Evolutionary conservation across 2,113 vertebrate species (phyloP), one percentile per base, ranked within the genome.

Genomic region (Aramus guarauna): DNA sequence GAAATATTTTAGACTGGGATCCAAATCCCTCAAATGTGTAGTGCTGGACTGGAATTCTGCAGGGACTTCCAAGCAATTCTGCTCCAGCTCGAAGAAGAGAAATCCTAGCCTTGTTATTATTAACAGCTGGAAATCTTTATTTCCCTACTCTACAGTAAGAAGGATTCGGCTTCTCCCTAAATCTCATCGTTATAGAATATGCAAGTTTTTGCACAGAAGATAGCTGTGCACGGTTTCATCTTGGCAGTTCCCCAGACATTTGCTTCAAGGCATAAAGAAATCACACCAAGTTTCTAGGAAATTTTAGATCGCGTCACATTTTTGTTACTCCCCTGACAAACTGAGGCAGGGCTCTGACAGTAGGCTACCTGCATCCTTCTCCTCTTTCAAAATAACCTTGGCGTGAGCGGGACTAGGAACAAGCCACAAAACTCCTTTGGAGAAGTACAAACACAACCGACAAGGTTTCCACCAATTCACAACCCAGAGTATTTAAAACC

Each of bases 41-140:
- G 22, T 66, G 67, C 75, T 90, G 58, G 58, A 72, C n/a, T 63
- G 59, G 78, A 90, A 59, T 58, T 55, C 85, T 85, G 50, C 66
- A 85, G 63, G 37, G 88, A 55, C 50, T 63, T 90, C 34, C 39
- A 90, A 41, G 82, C 60, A 67, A 29, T 73, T 92, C 82, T 94
- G 75, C 63, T 93, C 59, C 67, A 80, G 78, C 71, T 62, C 10
- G 3, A 90, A 50, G n/a, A 79, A 77, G 85, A 87, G 75, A 16
- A 94, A 86, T 68, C 80, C 56, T 34, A 11, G 30, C 26, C 19
- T 55, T 84, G 77, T 83, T 91, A 56, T 68, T 81, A 71, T 20
- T 50, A 90, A 66, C 88, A 96, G 85, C 72, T 96, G 92, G 90
- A 88, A 90, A 74, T 52, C 75, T 90, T 90, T 81, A 69, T 43